Base-by-base conservation (phyloP, 2,888 invertebrate genomes). In the Drosophila kuntzei region DNA sequence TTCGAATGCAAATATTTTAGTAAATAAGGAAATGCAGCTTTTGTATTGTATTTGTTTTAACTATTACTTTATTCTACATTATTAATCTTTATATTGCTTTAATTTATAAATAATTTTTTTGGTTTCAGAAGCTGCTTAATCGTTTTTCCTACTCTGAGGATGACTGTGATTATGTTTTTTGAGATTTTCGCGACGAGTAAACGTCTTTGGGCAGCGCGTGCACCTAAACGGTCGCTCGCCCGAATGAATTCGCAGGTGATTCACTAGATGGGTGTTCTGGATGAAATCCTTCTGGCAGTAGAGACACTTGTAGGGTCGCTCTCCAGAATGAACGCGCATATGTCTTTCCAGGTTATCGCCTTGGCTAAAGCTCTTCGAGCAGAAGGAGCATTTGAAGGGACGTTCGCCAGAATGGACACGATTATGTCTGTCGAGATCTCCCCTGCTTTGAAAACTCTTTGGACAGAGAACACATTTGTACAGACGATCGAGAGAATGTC, bases 391-490 rank as follows among this genome's bases (percentile, higher is more conserved):
- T 12, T 32, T 55, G 3, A 44, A 44, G 0, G 44, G 43, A 22
- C 43, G 54, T 12, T 54, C 22, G 5, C 54, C 32, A 1, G 54
- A 55, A 32, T 44, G 43, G 7, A 20, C 43, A 7, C 39, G 43
- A 43, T 11, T 22, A 14, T 53, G 51, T 18, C 12, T 53, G 11
- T 39, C 25, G 4, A 51, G 51, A 12, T 39, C 16, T 9, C 16
- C 16, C 4, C 12, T 12, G 16, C 16, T 14, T 2, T 12, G 12
- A 20, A 53, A 53, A 7, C 3, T 29, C n/a, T 29, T 53, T 27
- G n/a, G 11, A n/a, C 53, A 53, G 27, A n/a, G 18, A 2, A 5
- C 9, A 20, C 39, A 53, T 20, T 43, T 18, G 20, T 41, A 20
- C 12, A 18, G 16, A 16, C 27, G 25, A 37, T 18, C 16, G 1